Evolutionary conservation across 2,797 vertebrate species (phyloP).

Genomic region (Manis javanica): DNA sequence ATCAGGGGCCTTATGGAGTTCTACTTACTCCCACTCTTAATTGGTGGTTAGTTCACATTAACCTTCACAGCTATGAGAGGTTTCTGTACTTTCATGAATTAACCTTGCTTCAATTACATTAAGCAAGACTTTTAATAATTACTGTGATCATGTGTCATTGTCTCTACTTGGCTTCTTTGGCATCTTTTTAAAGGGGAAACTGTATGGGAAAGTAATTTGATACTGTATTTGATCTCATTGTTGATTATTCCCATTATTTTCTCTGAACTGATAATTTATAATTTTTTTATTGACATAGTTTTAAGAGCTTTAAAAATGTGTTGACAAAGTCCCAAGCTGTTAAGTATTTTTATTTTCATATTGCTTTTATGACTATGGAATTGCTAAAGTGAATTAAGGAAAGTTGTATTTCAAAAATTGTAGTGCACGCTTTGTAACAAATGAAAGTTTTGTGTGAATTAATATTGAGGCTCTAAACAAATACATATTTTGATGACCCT

Average conservation of each 20-base stretch:
- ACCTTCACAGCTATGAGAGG: constrained; percentile 35
- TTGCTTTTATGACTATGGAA: constrained; percentile 70
- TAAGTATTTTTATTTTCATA: constrained; percentile 74
- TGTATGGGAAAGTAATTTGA: constrained; percentile 81
- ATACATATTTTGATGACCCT: constrained; percentile 68
- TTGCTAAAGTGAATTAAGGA: constrained; percentile 72
- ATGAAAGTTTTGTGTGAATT: constrained; percentile 72
- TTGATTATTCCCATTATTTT: constrained; percentile 75
- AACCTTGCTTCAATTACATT: constrained; percentile 72
- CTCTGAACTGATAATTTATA: constrained; percentile 67
- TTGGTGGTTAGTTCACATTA: constrained; percentile 58
- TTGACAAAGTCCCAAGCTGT: constrained; percentile 72
- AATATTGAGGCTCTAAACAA: constrained; percentile 45
- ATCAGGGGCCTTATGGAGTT: constrained; percentile 6
- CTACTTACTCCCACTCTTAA: not conserved
- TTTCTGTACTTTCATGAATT: constrained; percentile 58
- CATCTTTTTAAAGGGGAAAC: constrained; percentile 74
- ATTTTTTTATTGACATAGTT: constrained; percentile 73
- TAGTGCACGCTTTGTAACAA: constrained; percentile 72
- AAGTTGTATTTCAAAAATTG: constrained; percentile 73
- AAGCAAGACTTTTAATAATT: constrained; percentile 75
- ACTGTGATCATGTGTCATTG: constrained; percentile 67
- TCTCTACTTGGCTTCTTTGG: constrained; percentile 72
- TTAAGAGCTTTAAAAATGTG: constrained; percentile 75
- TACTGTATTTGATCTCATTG: constrained; percentile 71